A percentile compares a stretch with the other conserved stretches of the same genome.
phyloP scores from a whole-genome alignment of 2,888 invertebrate genomes.

The Xestia ashworthii region DNA sequence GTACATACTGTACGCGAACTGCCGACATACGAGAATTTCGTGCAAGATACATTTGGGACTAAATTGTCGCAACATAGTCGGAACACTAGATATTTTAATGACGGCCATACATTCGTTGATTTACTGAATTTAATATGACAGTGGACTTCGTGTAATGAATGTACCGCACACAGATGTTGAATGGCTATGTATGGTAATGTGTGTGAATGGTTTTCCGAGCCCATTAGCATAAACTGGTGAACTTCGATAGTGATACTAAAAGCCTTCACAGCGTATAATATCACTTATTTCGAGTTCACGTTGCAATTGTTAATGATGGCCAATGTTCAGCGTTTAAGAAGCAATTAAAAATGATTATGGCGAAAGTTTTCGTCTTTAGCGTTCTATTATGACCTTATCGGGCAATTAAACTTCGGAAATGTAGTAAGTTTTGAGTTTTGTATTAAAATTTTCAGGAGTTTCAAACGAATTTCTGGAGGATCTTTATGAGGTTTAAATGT shows the following conservation, averaged over 20 bases:
- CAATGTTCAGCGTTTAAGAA: constrained; percentile 44
- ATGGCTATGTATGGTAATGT: constrained; percentile 52
- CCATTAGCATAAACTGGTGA: constrained; percentile 65
- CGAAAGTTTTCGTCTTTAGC: constrained; percentile 51
- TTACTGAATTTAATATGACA: constrained; percentile 62
- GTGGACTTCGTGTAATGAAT: constrained; percentile 62
- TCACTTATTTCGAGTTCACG: constrained; percentile 43
- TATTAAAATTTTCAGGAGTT: constrained; percentile 45
- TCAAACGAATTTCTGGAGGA: not conserved
- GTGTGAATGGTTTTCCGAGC: constrained; percentile 56
- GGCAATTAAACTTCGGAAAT: constrained; percentile 47
- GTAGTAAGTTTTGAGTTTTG: constrained; percentile 49
- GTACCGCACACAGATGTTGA: constrained; percentile 43
- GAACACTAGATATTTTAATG: constrained; percentile 50
- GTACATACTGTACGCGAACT: constrained; percentile 89
- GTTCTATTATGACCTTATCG: constrained; percentile 52
- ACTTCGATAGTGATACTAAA: constrained; percentile 59
- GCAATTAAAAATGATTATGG: constrained; percentile 61
- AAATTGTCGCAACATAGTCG: constrained; percentile 41
- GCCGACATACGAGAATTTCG: constrained; percentile 33
- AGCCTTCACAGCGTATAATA: constrained; percentile 46
- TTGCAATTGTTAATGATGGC: constrained; percentile 48
- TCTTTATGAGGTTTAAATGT: constrained; percentile 34
- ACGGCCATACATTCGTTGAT: constrained; percentile 52
- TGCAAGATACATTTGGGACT: constrained; percentile 48